A percentile compares a stretch with the other conserved stretches of the same genome.
Evolutionary conservation across 2,113 vertebrate genomes (phyloP).

Genomic region (Otocyon megalotis): DNA sequence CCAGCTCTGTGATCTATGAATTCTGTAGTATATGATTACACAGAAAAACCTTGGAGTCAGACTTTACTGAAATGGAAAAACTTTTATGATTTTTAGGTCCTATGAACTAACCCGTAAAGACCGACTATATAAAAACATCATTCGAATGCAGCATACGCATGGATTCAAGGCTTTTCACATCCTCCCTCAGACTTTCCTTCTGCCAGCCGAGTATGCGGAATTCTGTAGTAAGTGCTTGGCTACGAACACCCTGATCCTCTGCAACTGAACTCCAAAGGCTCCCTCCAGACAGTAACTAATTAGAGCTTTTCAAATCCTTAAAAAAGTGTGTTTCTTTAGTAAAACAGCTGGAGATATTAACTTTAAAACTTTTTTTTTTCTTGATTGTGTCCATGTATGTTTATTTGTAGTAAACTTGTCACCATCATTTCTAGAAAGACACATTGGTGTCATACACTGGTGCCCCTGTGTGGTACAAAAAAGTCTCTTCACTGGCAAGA

Average conservation of each 20-base stretch:
- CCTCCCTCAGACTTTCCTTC: slow-evolving; percentile 96
- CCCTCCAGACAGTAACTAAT: background rate
- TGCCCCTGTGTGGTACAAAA: background rate
- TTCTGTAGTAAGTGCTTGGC: slow-evolving; percentile 94
- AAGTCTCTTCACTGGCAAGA: background rate
- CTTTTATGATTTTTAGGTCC: slow-evolving; percentile 89
- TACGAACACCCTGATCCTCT: background rate
- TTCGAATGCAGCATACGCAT: slow-evolving; percentile 96
- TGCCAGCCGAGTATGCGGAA: slow-evolving; percentile 96
- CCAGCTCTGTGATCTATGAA: background rate
- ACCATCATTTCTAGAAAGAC: background rate
- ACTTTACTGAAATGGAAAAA: slow-evolving; percentile 33
- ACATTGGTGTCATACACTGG: background rate
- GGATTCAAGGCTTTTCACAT: slow-evolving; percentile 97
- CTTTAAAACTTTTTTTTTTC: slow-evolving; percentile 8
- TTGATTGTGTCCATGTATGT: background rate
- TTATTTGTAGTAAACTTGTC: background rate
- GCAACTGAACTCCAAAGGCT: background rate
- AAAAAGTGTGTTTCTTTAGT: background rate
- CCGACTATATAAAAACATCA: slow-evolving; percentile 96
- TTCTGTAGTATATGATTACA: background rate
- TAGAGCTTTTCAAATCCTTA: background rate
- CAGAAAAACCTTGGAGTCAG: background rate
- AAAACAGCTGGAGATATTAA: background rate
- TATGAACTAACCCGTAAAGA: slow-evolving; percentile 98